Conservation (phyloP, 2,888 invertebrate species). For the Drosophila glabriapex region DNA sequence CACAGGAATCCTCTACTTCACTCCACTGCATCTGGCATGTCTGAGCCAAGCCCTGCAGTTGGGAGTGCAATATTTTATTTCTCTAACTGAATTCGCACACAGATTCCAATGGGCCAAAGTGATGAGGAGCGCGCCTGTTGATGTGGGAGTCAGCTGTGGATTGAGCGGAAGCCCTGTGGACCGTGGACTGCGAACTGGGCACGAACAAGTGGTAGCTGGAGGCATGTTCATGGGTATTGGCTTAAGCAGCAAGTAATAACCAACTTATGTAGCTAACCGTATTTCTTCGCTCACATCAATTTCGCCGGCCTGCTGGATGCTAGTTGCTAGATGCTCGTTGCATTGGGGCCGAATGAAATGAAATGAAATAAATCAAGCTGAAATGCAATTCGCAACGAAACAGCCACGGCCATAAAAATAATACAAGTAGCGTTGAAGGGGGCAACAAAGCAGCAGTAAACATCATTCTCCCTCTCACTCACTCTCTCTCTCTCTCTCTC, state of each 20-base stretch:
- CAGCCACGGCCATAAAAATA: constrained; percentile 74
- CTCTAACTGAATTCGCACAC: constrained; percentile 63
- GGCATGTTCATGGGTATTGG: constrained; percentile 50
- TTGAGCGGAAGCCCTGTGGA: neutral
- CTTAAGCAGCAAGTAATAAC: constrained; percentile 79
- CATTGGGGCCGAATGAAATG: constrained; percentile 68
- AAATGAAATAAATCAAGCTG: constrained; percentile 80
- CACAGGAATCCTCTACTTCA: constrained; percentile 6
- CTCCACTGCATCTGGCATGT: constrained; percentile 28
- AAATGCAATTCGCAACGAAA: constrained; percentile 78
- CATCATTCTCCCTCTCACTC: neutral
- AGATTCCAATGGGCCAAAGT: constrained; percentile 44
- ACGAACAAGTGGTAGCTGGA: neutral
- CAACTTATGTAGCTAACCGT: constrained; percentile 80
- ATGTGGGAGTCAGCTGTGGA: neutral
- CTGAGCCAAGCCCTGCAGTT: constrained; percentile 53
- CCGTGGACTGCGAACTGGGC: neutral
- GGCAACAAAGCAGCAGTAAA: constrained; percentile 1
- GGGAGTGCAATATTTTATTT: constrained; percentile 76
- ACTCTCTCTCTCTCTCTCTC: neutral
- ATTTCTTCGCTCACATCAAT: constrained; percentile 74
- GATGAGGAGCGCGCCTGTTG: constrained; percentile 24
- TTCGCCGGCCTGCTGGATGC: constrained; percentile 41
- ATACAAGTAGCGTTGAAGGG: constrained; percentile 41
- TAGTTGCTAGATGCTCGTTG: constrained; percentile 32